Conservation (phyloP, 2,113 vertebrate genomes). For the Psophia crepitans region DNA sequence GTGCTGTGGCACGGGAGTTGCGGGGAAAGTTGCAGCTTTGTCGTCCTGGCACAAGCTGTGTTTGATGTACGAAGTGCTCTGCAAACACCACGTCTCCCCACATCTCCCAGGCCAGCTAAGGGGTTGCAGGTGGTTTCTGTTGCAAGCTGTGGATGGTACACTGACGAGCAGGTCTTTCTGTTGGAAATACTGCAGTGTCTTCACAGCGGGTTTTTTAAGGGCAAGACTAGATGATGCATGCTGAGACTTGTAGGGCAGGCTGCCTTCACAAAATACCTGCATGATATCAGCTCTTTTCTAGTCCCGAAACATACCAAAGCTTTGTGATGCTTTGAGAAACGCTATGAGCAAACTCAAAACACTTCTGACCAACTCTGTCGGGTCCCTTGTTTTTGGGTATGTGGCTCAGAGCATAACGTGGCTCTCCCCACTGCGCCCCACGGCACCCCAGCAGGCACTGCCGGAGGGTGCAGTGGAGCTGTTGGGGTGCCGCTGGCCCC, state of each 20-base stretch:
- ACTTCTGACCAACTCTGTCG: not conserved
- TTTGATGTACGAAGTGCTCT: not conserved
- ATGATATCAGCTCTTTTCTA: not conserved
- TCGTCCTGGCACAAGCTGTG: not conserved
- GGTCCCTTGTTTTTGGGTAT: too few species aligned
- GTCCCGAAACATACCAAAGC: not conserved
- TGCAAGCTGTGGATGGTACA: not conserved
- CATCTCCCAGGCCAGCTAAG: not conserved
- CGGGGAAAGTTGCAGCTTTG: not conserved
- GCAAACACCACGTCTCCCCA: fast-evolving
- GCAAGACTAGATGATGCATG: not conserved
- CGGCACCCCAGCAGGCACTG: not conserved
- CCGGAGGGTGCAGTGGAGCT: not conserved
- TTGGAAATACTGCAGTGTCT: not conserved
- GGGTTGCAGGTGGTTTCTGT: not conserved
- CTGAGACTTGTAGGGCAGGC: not conserved
- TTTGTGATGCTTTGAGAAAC: not conserved
- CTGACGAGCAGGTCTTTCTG: not conserved
- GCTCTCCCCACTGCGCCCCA: fast-evolving
- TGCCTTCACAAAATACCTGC: not conserved
- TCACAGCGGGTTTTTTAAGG: not conserved
- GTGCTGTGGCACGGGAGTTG: fast-evolving
- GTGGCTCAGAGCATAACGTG: fast-evolving
- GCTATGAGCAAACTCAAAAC: not conserved
- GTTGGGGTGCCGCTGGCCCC: not conserved